These are phyloP conservation scores for Luehdorfia chinensis DNA, from an alignment of 1,140 invertebrate species.

Conservation along the genomic window DNA sequence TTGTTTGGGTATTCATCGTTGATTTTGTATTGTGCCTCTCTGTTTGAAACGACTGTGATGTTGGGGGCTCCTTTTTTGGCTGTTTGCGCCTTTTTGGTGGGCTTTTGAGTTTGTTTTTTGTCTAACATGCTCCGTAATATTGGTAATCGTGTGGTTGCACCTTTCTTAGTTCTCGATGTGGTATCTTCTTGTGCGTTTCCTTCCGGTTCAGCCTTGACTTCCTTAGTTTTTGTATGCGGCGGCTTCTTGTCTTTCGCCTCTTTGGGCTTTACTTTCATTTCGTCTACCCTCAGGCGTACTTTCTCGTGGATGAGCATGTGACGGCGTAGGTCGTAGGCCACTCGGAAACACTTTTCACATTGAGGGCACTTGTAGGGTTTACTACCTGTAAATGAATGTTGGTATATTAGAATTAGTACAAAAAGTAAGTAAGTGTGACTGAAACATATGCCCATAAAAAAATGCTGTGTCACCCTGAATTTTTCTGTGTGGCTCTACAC, in stretches of 20 bases:
- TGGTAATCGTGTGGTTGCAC: conserved; percentile 25
- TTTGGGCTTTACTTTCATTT: conserved; percentile 27
- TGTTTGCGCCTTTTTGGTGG: no score
- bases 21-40: conserved; percentile 35
- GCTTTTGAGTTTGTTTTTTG: conserved; percentile 33
- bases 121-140: conserved; percentile 35
- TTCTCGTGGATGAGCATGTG: conserved; percentile 88
- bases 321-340: conserved; percentile 91
- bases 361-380: conserved; percentile 87
- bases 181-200: conserved; percentile 19
- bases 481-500: no score
- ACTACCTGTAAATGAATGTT: conserved; percentile 81
- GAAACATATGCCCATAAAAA: no score
- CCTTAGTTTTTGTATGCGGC: conserved; percentile 12
- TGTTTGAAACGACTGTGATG: conserved; percentile 40
- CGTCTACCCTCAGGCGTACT: conserved; percentile 30
- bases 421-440: no score
- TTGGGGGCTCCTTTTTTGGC: conserved; percentile 32
- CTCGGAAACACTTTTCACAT: conserved; percentile 90
- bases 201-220: conserved; percentile 19
- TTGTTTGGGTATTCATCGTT: conserved; percentile 32
- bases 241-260: conserved; percentile 16
- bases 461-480: no score
- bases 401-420: no score
- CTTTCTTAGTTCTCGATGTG: conserved; percentile 24